Conservation (phyloP, 2,888 invertebrate genomes). For the Eristalis arbustorum region DNA sequence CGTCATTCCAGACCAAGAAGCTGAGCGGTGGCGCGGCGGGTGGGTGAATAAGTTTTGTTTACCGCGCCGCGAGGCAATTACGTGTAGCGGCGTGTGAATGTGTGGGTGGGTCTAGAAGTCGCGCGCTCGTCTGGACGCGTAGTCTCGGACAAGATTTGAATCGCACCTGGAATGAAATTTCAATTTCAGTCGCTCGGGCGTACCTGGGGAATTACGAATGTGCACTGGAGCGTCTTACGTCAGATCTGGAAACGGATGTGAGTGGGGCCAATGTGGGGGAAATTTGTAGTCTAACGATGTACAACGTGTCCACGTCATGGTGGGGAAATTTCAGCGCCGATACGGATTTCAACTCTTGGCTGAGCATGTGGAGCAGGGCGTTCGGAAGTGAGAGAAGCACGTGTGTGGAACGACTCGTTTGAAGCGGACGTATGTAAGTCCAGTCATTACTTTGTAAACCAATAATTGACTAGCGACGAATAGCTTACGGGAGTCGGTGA, state of each 20-base stretch:
- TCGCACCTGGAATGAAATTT: conserved; percentile 45
- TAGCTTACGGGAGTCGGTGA: too few species aligned
- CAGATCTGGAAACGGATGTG: conserved; percentile 14
- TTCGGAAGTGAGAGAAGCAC: not conserved
- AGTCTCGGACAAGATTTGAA: conserved; percentile 3
- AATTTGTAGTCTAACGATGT: not conserved
- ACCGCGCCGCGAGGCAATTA: conserved; percentile 23
- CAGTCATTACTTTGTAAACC: too few species aligned
- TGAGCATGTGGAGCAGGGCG: too few species aligned
- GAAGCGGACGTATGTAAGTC: too few species aligned
- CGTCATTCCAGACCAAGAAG: conserved; percentile 21
- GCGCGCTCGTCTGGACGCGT: not conserved
- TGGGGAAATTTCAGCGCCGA: not conserved
- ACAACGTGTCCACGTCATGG: not conserved
- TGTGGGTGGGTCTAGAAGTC: not conserved
- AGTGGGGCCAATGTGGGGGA: conserved; percentile 15
- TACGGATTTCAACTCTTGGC: not conserved
- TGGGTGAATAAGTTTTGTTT: conserved; percentile 38
- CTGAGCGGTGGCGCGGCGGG: not conserved
- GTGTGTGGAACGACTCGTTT: not conserved
- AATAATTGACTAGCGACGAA: too few species aligned
- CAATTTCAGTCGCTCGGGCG: conserved; percentile 37
- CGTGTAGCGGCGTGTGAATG: not conserved
- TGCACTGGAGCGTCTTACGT: conserved; percentile 43
- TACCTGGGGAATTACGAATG: conserved; percentile 25